Evolutionary conservation across 1,140 invertebrate genomes (phyloP).

Genomic region (Drosophila rufa): DNA sequence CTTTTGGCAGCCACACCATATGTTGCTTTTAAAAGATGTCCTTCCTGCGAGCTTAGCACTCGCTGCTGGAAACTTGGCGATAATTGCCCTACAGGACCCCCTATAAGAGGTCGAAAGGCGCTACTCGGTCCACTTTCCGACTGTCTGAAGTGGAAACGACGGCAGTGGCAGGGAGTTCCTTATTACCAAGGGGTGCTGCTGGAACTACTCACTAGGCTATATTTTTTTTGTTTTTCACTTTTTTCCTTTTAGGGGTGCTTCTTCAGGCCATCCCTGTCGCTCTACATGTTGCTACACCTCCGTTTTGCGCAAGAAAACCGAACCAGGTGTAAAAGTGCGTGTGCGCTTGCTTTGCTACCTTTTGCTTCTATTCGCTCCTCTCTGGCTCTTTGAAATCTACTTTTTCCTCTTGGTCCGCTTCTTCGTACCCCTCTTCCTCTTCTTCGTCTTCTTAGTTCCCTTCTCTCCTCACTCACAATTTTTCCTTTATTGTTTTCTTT

Average conservation of each 20-base stretch:
- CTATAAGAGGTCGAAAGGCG: background rate
- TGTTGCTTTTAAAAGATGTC: conserved; percentile 1
- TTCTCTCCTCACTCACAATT: conserved; percentile 14
- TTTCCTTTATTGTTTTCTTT: conserved; percentile 24
- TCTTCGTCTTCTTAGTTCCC: conserved; percentile 8
- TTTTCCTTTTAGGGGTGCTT: conserved; percentile 73
- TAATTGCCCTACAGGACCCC: conserved; percentile 33
- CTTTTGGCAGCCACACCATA: background rate
- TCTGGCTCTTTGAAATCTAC: background rate
- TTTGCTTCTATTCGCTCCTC: conserved; percentile 10
- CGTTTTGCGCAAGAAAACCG: conserved; percentile 60
- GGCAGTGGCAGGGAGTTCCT: conserved; percentile 43
- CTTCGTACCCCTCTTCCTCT: conserved; percentile 12
- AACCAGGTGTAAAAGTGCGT: conserved; percentile 67
- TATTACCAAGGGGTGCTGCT: conserved; percentile 50
- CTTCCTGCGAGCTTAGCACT: background rate
- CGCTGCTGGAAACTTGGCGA: background rate
- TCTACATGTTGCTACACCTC: conserved; percentile 17
- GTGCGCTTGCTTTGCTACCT: conserved; percentile 26
- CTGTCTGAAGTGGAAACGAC: conserved; percentile 60
- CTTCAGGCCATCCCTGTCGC: conserved; percentile 29
- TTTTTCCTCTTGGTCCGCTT: conserved; percentile 11
- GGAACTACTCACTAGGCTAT: conserved; percentile 34
- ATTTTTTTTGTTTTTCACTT: conserved; percentile 25
- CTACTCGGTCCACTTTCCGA: conserved; percentile 64